Evolutionary conservation across 2,797 vertebrate genomes (phyloP).

Genomic region (Crenichthys baileyi): DNA sequence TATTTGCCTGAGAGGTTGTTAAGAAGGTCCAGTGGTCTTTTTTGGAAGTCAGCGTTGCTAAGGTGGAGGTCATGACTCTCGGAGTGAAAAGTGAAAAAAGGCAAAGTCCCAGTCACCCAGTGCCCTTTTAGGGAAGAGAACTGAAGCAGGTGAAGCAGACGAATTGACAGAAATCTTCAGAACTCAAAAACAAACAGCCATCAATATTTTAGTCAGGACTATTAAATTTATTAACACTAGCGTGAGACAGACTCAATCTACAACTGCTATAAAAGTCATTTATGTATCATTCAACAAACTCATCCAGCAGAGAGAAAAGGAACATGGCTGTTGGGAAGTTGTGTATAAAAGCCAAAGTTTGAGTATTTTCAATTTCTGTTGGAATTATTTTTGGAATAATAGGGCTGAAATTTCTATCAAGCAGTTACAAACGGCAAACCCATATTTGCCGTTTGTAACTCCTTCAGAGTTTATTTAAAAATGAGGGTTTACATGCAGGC

Average conservation of each 20-base stretch:
- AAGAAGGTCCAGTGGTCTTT: slow-evolving; percentile 49
- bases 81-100: slow-evolving; percentile 41
- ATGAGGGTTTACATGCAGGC: slow-evolving; percentile 29
- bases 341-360: neutral
- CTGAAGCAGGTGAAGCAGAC: slow-evolving; percentile 4
- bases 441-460: too few relatives aligned
- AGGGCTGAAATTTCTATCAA: neutral
- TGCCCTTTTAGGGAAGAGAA: slow-evolving; percentile 36
- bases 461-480: slow-evolving; percentile 32
- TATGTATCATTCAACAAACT: neutral
- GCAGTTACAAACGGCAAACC: neutral
- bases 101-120: slow-evolving; percentile 29
- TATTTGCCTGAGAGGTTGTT: slow-evolving; percentile 68
- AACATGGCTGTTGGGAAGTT: neutral
- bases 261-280: neutral
- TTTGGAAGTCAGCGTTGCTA: slow-evolving; percentile 43
- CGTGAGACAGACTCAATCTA: neutral
- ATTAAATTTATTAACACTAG: neutral
- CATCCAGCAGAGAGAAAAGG: too few relatives aligned
- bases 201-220: neutral
- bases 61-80: slow-evolving; percentile 52
- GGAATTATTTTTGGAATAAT: neutral
- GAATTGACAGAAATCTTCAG: neutral
- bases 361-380: neutral
- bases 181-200: neutral